These are phyloP conservation scores for Diadumene lineata DNA, from an alignment of 92 coral and sea anemone genomes.

Conservation along the genomic window DNA sequence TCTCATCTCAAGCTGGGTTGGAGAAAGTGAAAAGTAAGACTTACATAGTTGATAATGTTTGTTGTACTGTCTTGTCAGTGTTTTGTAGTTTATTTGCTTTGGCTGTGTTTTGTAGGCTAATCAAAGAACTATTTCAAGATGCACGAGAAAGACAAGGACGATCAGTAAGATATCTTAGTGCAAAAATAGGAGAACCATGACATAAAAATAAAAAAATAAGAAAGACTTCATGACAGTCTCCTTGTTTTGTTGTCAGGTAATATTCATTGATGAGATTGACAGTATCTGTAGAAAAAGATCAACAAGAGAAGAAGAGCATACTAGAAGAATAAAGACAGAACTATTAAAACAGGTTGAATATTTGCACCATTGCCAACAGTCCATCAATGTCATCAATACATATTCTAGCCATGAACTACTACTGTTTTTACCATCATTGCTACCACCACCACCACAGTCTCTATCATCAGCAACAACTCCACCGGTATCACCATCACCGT, in stretches of 20 bases:
- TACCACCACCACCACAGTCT: no score
- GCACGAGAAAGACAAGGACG: constrained; percentile 80
- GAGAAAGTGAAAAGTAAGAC: constrained; percentile 95
- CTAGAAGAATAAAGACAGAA: constrained; percentile 93
- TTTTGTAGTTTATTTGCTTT: no score
- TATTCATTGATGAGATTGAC: constrained; percentile 96
- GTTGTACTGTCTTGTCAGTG: background rate
- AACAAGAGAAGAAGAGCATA: constrained; percentile 88
- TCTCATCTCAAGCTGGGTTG: constrained; percentile 97
- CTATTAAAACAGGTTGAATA: constrained; percentile 80
- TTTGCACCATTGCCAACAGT: background rate
- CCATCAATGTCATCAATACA: no score
- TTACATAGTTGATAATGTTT: background rate
- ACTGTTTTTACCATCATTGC: no score
- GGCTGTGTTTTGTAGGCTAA: constrained; percentile 64
- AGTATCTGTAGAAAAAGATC: constrained; percentile 92
- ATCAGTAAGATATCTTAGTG: constrained; percentile 64
- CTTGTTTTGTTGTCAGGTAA: constrained; percentile 58
- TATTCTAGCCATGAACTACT: no score
- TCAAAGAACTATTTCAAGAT: constrained; percentile 88
- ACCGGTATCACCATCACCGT: no score
- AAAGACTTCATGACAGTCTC: no score
- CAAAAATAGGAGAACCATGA: background rate
- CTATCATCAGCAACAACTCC: no score
- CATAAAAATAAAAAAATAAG: background rate